Evolutionary conservation across 2,888 invertebrate genomes (phyloP).

Genomic region (Eumerus sabulonum): DNA sequence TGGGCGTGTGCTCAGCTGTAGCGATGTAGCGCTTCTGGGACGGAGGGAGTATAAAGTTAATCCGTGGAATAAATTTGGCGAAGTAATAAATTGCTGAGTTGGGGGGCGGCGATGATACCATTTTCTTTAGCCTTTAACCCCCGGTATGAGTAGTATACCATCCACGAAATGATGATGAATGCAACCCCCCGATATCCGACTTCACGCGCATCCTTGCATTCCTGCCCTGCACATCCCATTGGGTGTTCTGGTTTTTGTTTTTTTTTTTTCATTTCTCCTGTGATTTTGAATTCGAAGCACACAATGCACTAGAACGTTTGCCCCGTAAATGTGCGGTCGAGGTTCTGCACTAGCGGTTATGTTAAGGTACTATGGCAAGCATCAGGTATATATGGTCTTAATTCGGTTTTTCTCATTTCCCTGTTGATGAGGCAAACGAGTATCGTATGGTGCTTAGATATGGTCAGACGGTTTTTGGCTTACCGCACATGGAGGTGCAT

Average conservation of each 20-base stretch:
- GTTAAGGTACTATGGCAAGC: no score
- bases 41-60: conserved; percentile 61
- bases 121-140: conserved; percentile 25
- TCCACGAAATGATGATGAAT: conserved; percentile 64
- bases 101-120: conserved; percentile 54
- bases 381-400: no score
- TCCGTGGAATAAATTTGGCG: conserved; percentile 62
- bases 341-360: not conserved
- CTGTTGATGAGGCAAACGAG: no score
- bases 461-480: no score
- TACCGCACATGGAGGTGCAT: no score
- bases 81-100: conserved; percentile 65
- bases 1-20: conserved; percentile 2
- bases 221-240: conserved; percentile 33
- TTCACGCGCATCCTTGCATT: conserved; percentile 65
- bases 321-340: not conserved
- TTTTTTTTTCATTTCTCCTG: no score
- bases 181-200: conserved; percentile 65
- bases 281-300: not conserved
- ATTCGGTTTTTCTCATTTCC: no score
- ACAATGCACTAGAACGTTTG: conserved; percentile 1
- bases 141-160: no score
- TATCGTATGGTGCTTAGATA: no score
- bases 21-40: no score
- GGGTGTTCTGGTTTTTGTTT: conserved; percentile 31